Evolutionary conservation across 2,888 invertebrate species (phyloP), one percentile per base, ranked within the genome.

Genomic region (Yponomeuta plumbellus): DNA sequence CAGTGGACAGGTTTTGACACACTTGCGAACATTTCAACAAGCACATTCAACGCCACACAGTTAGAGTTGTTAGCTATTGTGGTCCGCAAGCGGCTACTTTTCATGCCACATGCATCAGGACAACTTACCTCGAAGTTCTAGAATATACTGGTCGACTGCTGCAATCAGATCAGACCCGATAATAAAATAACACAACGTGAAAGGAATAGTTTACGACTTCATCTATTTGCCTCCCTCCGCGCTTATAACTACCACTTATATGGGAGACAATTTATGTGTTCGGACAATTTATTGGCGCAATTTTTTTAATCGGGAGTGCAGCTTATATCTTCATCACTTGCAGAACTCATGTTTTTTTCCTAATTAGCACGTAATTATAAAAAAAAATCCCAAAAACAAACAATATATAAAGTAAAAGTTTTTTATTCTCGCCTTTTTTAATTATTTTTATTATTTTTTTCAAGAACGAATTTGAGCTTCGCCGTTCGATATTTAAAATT

Each of bases 1-100:
- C 11, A 23, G 44, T 21, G 63, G 63, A n/a, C 20, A n/a, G 40
- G 40, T 21, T 40, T 44, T 44, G 63, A 63, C 63, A 63, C 39
- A 63, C 63, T 63, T 44, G 63, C 63, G 40, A 63, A 63, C 63
- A 63, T 63, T 63, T 63, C 63, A 63, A 63, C 61, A 26, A 61
- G 61, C 61, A 22, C 22, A 20, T n/a, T 22, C 44, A 44, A 44
- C 44, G 20, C 21, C 20, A 21, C 40, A 63, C 44, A 63, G 63
- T 63, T 63, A 11, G 26, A 20, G 20, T 44, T 21, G 63, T 63
- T 39, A 0, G 13, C 62, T 11, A 26, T 62, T 26, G 61, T 62
- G 11, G 62, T 20, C n/a, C 11, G n/a, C 17, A 34, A 62, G 20
- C 62, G 34, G 62, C 62, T 17, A n/a, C 21, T 26, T 34, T 21